Evolutionary conservation across 2,888 invertebrate species (phyloP), one percentile per base, ranked within the genome.

Genomic region (Pyrocoelia pectoralis): DNA sequence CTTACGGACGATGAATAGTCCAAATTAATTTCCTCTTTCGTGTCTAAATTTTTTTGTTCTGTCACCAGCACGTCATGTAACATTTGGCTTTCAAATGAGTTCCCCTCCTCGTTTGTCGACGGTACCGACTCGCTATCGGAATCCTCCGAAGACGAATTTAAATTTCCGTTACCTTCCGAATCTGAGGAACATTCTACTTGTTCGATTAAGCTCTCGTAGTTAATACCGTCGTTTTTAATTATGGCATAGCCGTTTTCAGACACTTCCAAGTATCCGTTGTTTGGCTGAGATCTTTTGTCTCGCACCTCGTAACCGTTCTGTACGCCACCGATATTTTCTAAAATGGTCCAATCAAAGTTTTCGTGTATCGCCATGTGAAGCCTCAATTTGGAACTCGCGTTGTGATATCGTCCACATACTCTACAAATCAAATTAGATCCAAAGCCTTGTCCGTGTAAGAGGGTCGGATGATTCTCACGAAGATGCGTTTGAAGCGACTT

Each of bases 381-480:
- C 14, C 83, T 76, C 5, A 87, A 71, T 71, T 87, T 87, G 8
- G 84, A 83, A 40, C 84, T 81, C 1, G 86, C 86, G 68, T 86
- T 86, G 70, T 87, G 87, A 72, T 87, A 87, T 43, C 77, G 67
- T 1, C 81, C 81, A 65, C 81, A 81, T 40, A 81, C 79, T 65
- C 84, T 81, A 70, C 86, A 87, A 0, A 86, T 85, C 63, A 86
- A 86, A 70, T 85, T 86, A 52, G 86, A 86, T 0, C 85, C 85
- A 66, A 82, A 84, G n/a, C 82, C 82, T 67, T 80, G 78, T 28
- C 83, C 84, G 19, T 82, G 83, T 43, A 83, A 74, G 40, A 84
- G 79, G 8, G 81, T 81, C 17, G 81, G 84, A 70, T 87, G 87
- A 0, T 79, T 80, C 38, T 80, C 79, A 28, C 80, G 79, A 29